Percentiles rank a stretch among this genome's conserved stretches.
Evolutionary conservation across 2,888 invertebrate genomes (phyloP).

Genomic region (Cyclophora albipunctata): DNA sequence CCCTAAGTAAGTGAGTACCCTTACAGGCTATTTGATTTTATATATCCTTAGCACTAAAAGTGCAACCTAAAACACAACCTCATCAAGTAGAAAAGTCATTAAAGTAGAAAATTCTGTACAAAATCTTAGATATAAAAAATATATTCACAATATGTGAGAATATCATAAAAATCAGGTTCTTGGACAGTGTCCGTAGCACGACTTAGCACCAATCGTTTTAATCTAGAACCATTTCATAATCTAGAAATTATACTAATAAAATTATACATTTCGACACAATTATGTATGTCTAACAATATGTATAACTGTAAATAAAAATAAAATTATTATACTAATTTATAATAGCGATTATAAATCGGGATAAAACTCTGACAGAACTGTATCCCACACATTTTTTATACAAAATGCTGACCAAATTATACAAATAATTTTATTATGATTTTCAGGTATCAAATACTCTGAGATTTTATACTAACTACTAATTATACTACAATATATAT

Average conservation of each 20-base stretch:
- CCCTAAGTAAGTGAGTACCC: no score
- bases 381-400: no score
- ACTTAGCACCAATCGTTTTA: slow-evolving; percentile 63
- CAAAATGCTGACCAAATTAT: no score
- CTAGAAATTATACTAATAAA: slow-evolving; percentile 2
- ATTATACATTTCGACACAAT: no score
- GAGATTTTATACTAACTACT: slow-evolving; percentile 4
- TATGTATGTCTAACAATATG: not conserved
- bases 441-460: slow-evolving; percentile 37
- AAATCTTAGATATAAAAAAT: slow-evolving; percentile 46
- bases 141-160: slow-evolving; percentile 47
- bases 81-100: slow-evolving; percentile 15
- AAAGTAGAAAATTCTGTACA: slow-evolving; percentile 57
- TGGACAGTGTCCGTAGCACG: slow-evolving; percentile 68
- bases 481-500: no score
- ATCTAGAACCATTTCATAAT: slow-evolving; percentile 26
- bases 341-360: no score
- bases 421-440: slow-evolving; percentile 18
- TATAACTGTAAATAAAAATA: slow-evolving; percentile 19
- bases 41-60: no score
- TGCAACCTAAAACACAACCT: slow-evolving; percentile 20
- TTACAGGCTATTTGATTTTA: no score
- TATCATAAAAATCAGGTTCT: slow-evolving; percentile 55
- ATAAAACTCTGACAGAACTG: no score
- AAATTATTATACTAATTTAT: slow-evolving; percentile 17